A percentile compares a stretch with the other conserved stretches of the same genome.
Evolutionary conservation across 2,797 vertebrate genomes (phyloP).

Genomic region (Mormyrops boulengeri): DNA sequence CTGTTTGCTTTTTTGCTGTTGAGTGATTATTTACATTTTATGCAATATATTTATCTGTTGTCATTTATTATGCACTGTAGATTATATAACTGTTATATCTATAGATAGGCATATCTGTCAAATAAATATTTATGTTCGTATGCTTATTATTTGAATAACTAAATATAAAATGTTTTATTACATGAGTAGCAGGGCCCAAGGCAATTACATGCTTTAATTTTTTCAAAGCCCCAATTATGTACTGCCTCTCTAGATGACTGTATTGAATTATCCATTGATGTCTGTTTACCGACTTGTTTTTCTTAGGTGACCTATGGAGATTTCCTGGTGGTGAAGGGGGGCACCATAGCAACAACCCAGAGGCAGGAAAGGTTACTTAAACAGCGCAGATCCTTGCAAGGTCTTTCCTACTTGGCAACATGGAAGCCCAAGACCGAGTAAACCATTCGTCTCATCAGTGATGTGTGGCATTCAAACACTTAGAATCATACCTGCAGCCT

Average conservation of each 20-base stretch:
- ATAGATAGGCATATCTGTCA: neutral
- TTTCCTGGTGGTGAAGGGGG: slow-evolving; percentile 41
- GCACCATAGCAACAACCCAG: slow-evolving; percentile 27
- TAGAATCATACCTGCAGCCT: neutral
- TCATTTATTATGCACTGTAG: neutral
- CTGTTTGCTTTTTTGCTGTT: neutral
- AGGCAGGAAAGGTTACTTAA: slow-evolving; percentile 29
- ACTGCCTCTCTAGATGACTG: neutral
- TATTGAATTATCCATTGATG: neutral
- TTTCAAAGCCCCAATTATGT: neutral
- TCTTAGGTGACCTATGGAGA: slow-evolving; percentile 37
- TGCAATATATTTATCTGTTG: neutral
- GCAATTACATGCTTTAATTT: neutral
- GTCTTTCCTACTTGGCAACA: slow-evolving; percentile 38
- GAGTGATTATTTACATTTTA: neutral
- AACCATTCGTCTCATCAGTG: slow-evolving; percentile 2
- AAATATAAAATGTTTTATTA: neutral
- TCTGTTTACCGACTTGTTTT: slow-evolving; percentile 9
- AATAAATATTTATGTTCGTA: neutral
- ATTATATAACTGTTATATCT: neutral
- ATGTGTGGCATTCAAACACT: neutral
- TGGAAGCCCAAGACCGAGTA: slow-evolving; percentile 48
- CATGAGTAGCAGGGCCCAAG: neutral
- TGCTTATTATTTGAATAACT: neutral
- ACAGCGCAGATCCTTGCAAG: slow-evolving; percentile 18